Percentiles rank a stretch among this genome's conserved stretches.
Conservation (phyloP, 2,113 vertebrate species). For the Chaetops frenatus region DNA sequence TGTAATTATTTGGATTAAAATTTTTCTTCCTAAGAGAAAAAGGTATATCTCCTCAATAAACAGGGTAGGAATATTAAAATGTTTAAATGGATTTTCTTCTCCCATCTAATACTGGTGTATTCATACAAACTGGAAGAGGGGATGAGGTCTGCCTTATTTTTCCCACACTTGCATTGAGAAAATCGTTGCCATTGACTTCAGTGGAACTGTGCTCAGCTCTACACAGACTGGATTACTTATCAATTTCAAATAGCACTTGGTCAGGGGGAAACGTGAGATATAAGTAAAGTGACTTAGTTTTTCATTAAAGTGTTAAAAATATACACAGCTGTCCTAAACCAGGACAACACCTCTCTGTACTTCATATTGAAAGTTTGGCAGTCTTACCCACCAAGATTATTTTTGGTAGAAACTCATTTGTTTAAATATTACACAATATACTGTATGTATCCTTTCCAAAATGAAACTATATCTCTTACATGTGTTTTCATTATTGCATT, state of each 20-base stretch:
- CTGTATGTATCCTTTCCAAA: slow-evolving; percentile 12
- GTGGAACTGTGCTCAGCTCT: neutral
- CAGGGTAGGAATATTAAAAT: neutral
- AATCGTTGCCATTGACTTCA: neutral
- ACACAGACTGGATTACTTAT: neutral
- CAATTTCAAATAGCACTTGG: neutral
- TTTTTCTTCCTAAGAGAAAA: neutral
- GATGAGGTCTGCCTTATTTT: neutral
- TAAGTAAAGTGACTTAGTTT: neutral
- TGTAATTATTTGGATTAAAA: neutral
- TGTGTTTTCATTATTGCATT: slow-evolving; percentile 39
- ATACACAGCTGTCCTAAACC: neutral
- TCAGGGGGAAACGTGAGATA: neutral
- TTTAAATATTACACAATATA: slow-evolving; percentile 11
- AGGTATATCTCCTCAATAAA: neutral
- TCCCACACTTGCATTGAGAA: neutral
- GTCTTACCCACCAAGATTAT: neutral
- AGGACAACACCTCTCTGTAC: neutral
- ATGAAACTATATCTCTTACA: slow-evolving; percentile 34
- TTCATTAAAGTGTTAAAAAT: neutral
- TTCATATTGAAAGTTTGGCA: neutral
- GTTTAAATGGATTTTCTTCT: neutral
- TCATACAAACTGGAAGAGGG: neutral
- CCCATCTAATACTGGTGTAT: neutral
- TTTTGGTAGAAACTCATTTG: slow-evolving; percentile 33